phyloP scores from a whole-genome alignment of 2,888 invertebrate genomes.

The Temnothorax rugatulus region DNA sequence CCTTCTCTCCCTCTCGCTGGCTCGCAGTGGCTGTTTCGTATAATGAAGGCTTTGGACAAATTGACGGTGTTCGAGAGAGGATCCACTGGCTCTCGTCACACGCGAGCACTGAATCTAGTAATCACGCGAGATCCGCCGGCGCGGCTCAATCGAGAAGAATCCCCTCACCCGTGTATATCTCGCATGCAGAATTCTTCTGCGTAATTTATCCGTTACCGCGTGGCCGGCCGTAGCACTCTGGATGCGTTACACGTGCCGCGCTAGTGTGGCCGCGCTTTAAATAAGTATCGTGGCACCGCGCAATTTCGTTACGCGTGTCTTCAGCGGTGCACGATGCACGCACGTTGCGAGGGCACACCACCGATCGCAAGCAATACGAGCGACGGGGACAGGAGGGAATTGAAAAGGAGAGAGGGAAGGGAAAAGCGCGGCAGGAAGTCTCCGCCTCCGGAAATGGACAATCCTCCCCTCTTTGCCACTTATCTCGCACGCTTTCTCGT shows the following conservation, averaged over 20 bases:
- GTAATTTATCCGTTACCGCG: neutral
- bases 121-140: conserved; percentile 39
- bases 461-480: conserved; percentile 63
- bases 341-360: conserved; percentile 34
- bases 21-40: conserved; percentile 21
- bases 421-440: conserved; percentile 67
- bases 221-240: neutral
- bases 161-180: neutral
- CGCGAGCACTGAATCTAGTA: conserved; percentile 43
- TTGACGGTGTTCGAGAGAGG: conserved; percentile 29
- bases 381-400: neutral
- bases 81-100: conserved; percentile 38
- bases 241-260: conserved; percentile 51
- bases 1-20: neutral
- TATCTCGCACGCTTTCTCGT: conserved; percentile 15
- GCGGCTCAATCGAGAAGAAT: conserved; percentile 19
- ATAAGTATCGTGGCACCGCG: neutral
- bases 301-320: neutral
- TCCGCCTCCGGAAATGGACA: conserved; percentile 73
- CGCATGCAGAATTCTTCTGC: neutral
- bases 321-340: conserved; percentile 20
- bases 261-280: conserved; percentile 45
- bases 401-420: neutral
- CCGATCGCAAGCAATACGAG: neutral
- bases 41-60: conserved; percentile 50